Percentiles rank a stretch among this genome's conserved stretches.
phyloP scores from a whole-genome alignment of 2,113 vertebrate genomes.

The Tetraodon nigroviridis region DNA sequence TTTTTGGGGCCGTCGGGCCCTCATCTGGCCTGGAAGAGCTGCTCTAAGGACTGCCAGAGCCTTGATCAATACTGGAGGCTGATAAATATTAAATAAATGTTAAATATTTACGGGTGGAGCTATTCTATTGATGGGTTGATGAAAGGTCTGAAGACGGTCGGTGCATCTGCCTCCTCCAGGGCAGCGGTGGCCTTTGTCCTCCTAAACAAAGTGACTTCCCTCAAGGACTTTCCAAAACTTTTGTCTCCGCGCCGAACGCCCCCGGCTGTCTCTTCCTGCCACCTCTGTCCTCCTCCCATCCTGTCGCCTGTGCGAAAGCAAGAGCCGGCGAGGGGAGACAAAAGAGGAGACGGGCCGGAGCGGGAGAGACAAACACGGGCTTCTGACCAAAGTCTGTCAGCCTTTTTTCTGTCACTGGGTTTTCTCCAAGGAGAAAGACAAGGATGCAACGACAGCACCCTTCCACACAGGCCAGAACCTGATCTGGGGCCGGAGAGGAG shows the following conservation, averaged over 20 bases:
- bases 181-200: conserved; percentile 28
- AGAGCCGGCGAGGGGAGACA: conserved; percentile 50
- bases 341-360: conserved; percentile 47
- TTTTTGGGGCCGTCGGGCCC: conserved; percentile 22
- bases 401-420: too few species aligned
- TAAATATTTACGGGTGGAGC: conserved; percentile 33
- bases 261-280: conserved; percentile 31
- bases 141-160: conserved; percentile 22
- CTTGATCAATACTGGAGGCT: conserved; percentile 43
- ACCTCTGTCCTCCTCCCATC: conserved; percentile 35
- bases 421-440: too few species aligned
- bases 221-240: conserved; percentile 61
- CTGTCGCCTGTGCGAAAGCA: conserved; percentile 42
- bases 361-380: not conserved
- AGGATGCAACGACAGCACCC: too few species aligned
- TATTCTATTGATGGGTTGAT: conserved; percentile 22
- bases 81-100: too few species aligned
- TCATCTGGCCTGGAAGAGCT: conserved; percentile 32
- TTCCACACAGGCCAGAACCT: too few species aligned
- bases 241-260: conserved; percentile 23
- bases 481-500: too few species aligned
- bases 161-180: conserved; percentile 13
- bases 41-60: conserved; percentile 32
- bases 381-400: too few species aligned
- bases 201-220: conserved; percentile 48